Percentiles rank a stretch among this genome's conserved stretches.
These are phyloP conservation scores for Nycteola revayana DNA, from an alignment of 2,888 invertebrate species.

Conservation along the genomic window DNA sequence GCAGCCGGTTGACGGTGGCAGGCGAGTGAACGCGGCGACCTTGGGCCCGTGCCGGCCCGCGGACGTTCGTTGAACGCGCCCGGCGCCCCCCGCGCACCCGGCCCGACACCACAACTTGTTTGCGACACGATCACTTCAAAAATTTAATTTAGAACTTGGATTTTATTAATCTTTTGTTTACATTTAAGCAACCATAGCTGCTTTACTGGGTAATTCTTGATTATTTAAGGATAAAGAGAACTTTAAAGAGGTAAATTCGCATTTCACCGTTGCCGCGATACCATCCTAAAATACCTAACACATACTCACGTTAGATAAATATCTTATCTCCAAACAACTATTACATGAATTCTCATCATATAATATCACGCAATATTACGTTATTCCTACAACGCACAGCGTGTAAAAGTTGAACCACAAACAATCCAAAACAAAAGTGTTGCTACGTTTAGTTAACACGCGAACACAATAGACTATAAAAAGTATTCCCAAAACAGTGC, in stretches of 20 bases:
- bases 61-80: slow-evolving; percentile 80
- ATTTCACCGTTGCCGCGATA: no score
- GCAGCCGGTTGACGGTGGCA: slow-evolving; percentile 40
- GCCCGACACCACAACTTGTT: slow-evolving; percentile 58
- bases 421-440: slow-evolving; percentile 27
- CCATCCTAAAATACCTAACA: background rate
- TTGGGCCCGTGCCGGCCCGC: slow-evolving; percentile 74
- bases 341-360: slow-evolving; percentile 2
- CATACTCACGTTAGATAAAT: background rate
- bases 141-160: slow-evolving; percentile 42
- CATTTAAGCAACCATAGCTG: no score
- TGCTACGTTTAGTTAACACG: slow-evolving; percentile 25
- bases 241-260: no score
- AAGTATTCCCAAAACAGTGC: slow-evolving; percentile 42
- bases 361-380: slow-evolving; percentile 26
- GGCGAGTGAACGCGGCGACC: slow-evolving; percentile 72
- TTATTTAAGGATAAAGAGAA: no score
- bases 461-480: slow-evolving; percentile 30
- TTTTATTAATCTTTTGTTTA: no score
- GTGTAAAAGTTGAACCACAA: slow-evolving; percentile 18
- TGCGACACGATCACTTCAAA: slow-evolving; percentile 60
- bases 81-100: slow-evolving; percentile 35
- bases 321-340: background rate
- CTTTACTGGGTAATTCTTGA: no score
- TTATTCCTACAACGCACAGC: slow-evolving; percentile 19